Conservation (phyloP, 2,888 invertebrate species). For the Itoplectis maculator region DNA sequence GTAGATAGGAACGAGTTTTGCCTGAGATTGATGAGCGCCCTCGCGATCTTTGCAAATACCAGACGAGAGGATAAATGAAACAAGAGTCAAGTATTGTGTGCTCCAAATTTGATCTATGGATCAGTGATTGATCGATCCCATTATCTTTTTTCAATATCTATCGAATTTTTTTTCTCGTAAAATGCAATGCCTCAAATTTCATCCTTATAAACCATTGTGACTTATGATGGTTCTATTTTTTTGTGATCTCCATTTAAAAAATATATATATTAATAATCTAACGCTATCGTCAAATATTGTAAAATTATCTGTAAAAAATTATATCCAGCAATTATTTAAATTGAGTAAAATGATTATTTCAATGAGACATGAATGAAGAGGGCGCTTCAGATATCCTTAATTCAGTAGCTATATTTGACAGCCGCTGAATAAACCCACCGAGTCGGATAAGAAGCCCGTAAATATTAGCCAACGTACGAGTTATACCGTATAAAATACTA, state of each 20-base stretch:
- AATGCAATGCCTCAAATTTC: no score
- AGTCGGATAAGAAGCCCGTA: constrained; percentile 35
- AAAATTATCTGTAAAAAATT: no score
- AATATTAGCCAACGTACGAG: constrained; percentile 26
- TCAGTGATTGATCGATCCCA: constrained; percentile 1
- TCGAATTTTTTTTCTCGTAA: no score
- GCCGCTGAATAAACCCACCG: constrained; percentile 17
- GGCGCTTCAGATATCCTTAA: not conserved
- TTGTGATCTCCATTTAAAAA: no score
- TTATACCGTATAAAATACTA: constrained; percentile 5
- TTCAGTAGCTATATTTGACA: not conserved
- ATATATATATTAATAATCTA: no score
- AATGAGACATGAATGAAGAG: not conserved
- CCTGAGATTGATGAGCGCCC: constrained; percentile 16
- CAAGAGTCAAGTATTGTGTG: not conserved
- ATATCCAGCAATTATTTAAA: not conserved
- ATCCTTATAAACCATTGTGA: no score
- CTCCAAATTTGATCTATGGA: not conserved
- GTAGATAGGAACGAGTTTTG: constrained; percentile 53
- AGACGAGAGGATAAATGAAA: not conserved
- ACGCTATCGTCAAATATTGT: no score
- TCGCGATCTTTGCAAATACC: constrained; percentile 16
- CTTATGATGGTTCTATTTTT: no score
- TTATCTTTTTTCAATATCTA: no score
- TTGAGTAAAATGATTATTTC: no score